Conservation (phyloP, 2,888 invertebrate species). For the Phyllotreta cruciferae region DNA sequence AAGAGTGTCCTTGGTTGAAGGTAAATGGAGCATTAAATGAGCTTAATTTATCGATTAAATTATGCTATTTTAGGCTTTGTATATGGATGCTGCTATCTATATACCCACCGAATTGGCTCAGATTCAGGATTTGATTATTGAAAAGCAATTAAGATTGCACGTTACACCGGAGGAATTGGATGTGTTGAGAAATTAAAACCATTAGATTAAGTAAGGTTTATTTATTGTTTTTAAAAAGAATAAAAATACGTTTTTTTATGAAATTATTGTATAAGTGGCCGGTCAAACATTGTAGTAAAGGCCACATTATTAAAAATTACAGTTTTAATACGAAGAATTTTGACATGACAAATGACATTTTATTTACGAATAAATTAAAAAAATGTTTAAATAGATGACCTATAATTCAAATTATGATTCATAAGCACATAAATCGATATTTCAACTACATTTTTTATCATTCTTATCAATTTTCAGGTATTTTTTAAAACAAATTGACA, state of each 20-base stretch:
- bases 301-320: too few species aligned
- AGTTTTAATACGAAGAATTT: too few species aligned
- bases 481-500: too few species aligned
- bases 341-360: too few species aligned
- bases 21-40: constrained; percentile 50
- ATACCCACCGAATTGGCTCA: constrained; percentile 70
- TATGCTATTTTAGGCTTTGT: constrained; percentile 60
- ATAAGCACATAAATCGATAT: too few species aligned
- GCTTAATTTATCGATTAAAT: constrained; percentile 15
- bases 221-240: constrained; percentile 1
- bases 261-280: too few species aligned
- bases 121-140: constrained; percentile 77
- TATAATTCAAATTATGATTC: too few species aligned
- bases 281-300: too few species aligned
- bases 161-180: constrained; percentile 79
- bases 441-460: too few species aligned
- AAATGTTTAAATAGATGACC: too few species aligned
- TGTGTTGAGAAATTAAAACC: constrained; percentile 63
- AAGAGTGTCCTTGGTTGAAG: constrained; percentile 71
- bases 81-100: constrained; percentile 71
- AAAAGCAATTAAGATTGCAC: constrained; percentile 77
- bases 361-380: too few species aligned
- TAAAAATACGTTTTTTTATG: background rate
- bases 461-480: too few species aligned
- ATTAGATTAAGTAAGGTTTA: constrained; percentile 1